phyloP scores from a whole-genome alignment of 2,797 vertebrate species.

The Delichon dasypus region DNA sequence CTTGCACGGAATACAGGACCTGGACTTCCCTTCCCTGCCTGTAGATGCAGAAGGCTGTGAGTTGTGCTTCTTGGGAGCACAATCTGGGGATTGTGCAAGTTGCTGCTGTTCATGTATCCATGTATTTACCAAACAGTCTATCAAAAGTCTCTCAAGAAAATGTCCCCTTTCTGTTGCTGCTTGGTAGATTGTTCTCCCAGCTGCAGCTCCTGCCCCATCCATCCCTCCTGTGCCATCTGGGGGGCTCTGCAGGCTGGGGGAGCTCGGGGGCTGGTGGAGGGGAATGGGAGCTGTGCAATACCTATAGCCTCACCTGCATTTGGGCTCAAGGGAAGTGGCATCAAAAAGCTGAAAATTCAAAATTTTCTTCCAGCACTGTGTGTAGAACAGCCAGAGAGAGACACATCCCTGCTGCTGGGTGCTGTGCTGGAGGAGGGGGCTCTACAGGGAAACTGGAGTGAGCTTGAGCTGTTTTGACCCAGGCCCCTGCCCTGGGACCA shows the following conservation, averaged over 20 bases:
- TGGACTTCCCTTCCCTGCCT: background rate
- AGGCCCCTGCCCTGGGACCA: background rate
- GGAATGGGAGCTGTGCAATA: background rate
- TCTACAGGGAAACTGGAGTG: accelerated
- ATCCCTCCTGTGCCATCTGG: background rate
- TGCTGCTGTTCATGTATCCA: slow-evolving; percentile 1
- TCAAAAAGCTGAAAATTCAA: background rate
- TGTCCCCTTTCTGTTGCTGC: background rate
- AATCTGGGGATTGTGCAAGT: background rate
- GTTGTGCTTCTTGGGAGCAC: background rate
- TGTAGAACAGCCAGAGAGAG: background rate
- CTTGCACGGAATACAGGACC: background rate
- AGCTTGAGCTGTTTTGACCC: background rate
- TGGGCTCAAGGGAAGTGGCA: background rate
- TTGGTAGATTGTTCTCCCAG: background rate
- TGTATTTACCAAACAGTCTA: slow-evolving; percentile 45
- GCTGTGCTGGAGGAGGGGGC: background rate
- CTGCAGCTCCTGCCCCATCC: background rate
- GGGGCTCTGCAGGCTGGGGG: background rate
- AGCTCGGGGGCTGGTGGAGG: background rate
- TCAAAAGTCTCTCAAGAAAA: slow-evolving; percentile 6
- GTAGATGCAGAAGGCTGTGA: background rate
- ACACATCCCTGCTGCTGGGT: background rate
- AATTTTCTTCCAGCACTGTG: background rate
- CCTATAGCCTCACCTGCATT: background rate